Evolutionary conservation across 2,888 invertebrate genomes (phyloP).

Genomic region (Prosopocoilus inquinatus): DNA sequence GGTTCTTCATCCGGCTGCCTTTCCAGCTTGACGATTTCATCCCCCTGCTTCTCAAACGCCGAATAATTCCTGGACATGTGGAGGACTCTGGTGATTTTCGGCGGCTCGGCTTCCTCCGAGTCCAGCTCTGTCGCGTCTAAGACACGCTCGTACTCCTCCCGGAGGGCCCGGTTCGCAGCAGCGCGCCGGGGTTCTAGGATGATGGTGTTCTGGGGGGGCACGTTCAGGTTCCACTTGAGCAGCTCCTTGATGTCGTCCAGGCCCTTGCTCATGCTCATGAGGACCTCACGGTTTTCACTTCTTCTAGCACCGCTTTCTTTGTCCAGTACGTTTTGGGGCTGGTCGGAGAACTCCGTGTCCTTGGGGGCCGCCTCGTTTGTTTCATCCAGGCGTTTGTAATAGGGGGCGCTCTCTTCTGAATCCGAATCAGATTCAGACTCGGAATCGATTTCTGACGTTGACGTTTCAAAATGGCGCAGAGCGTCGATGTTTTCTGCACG

Average conservation of each 20-base stretch:
- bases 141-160: conserved; percentile 14
- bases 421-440: not conserved
- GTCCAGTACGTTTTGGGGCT: conserved; percentile 14
- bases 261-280: conserved; percentile 13
- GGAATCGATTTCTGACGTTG: not conserved
- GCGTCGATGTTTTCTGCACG: conserved; percentile 3
- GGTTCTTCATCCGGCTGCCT: conserved; percentile 4
- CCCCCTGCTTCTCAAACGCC: conserved; percentile 27
- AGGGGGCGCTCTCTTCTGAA: conserved; percentile 20
- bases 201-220: conserved; percentile 30
- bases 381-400: conserved; percentile 27
- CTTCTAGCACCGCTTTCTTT: no score
- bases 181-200: conserved; percentile 33
- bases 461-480: not conserved
- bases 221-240: conserved; percentile 39
- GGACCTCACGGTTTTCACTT: conserved; percentile 3
- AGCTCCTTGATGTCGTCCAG: conserved; percentile 38
- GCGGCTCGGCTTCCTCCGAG: conserved; percentile 25
- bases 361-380: conserved; percentile 14
- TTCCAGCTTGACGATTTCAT: conserved; percentile 16
- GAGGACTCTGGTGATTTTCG: conserved; percentile 29
- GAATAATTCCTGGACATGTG: conserved; percentile 31
- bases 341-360: conserved; percentile 8
- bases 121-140: conserved; percentile 11
- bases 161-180: conserved; percentile 14